These are phyloP conservation scores for Willisornis vidua DNA, from an alignment of 2,113 vertebrate genomes.

Conservation along the genomic window DNA sequence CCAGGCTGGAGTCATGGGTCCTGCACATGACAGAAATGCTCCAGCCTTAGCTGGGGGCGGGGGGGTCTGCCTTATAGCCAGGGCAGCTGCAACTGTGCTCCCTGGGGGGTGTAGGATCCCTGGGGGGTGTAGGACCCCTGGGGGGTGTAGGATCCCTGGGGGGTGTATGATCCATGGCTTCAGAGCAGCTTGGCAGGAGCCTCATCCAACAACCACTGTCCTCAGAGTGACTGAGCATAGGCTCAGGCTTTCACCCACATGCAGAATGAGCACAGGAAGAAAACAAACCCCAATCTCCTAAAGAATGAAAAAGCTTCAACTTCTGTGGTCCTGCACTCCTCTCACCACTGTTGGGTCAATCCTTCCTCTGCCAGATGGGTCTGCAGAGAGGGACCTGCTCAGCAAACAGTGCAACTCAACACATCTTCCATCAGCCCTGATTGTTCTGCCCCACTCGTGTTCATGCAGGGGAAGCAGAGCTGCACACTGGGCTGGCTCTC, in stretches of 20 bases:
- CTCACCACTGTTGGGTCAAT: background rate
- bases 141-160: background rate
- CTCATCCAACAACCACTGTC: background rate
- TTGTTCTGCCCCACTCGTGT: background rate
- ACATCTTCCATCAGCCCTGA: background rate
- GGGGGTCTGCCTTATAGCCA: background rate
- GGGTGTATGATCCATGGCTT: background rate
- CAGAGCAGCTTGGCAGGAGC: background rate
- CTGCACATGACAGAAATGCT: background rate
- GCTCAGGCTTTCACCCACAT: background rate
- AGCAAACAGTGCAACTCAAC: background rate
- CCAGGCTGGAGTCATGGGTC: background rate
- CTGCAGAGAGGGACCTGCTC: background rate
- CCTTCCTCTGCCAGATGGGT: background rate
- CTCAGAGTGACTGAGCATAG: background rate
- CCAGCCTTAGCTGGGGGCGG: background rate
- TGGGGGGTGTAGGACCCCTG: background rate
- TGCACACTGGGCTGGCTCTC: background rate
- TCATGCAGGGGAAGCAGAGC: background rate
- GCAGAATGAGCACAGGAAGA: background rate
- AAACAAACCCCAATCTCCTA: background rate
- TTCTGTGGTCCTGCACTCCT: background rate
- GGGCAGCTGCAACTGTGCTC: background rate
- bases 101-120: background rate
- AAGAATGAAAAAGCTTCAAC: background rate